Evolutionary conservation across 2,113 vertebrate species (phyloP).

Genomic region (Chaetodon trifascialis): DNA sequence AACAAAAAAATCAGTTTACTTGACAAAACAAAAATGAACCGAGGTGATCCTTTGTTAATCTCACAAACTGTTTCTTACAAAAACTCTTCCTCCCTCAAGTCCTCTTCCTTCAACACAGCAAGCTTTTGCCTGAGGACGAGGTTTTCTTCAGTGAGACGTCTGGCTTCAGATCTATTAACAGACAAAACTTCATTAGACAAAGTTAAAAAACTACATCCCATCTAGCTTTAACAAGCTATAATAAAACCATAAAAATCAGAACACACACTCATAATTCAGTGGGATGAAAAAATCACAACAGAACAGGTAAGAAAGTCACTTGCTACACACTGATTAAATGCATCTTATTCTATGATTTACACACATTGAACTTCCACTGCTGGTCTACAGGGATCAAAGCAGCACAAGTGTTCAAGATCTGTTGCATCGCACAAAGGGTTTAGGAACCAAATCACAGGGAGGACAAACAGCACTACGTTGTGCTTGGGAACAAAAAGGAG

Average conservation of each 20-base stretch:
- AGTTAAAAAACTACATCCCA: not conserved
- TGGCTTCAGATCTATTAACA: constrained; percentile 85
- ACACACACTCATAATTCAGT: not conserved
- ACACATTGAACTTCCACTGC: constrained; percentile 15
- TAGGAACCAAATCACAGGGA: not conserved
- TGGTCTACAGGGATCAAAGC: constrained; percentile 33
- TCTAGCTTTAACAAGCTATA: too few relatives aligned
- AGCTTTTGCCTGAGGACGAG: constrained; percentile 85
- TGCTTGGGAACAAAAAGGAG: not conserved
- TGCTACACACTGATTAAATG: not conserved
- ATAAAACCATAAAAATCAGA: not conserved
- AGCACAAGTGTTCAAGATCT: constrained; percentile 1
- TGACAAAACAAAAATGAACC: not conserved
- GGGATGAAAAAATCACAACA: not conserved
- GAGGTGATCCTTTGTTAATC: not conserved
- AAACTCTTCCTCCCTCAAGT: constrained; percentile 87
- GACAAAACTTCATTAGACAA: not conserved
- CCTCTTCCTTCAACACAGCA: constrained; percentile 86
- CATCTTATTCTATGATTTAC: not conserved
- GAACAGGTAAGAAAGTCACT: not conserved
- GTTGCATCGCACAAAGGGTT: constrained; percentile 15
- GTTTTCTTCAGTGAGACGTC: constrained; percentile 90
- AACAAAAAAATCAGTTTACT: not conserved
- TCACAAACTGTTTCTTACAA: constrained; percentile 79
- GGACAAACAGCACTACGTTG: not conserved